Conservation (phyloP, 2,888 invertebrate species). For the Mesorhabditis belari region DNA sequence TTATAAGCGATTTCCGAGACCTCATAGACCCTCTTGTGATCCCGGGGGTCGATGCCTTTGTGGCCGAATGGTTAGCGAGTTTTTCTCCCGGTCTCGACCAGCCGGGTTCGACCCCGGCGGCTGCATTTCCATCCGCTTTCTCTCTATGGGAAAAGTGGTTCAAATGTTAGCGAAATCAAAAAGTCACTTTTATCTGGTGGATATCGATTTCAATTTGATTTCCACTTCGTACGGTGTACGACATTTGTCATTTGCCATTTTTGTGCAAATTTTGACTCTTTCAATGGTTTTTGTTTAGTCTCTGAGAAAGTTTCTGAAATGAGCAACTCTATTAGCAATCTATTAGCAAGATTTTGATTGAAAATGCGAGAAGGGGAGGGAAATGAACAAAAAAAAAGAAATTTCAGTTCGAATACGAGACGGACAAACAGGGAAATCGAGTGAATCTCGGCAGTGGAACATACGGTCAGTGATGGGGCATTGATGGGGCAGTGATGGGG, state of each 20-base stretch:
- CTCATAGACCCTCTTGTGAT: no score
- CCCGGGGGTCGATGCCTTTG: no score
- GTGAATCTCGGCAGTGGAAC: constrained; percentile 68
- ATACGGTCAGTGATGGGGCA: constrained; percentile 4
- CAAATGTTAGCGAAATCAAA: not conserved
- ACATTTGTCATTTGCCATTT: no score
- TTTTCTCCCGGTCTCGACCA: not conserved
- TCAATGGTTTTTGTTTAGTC: no score
- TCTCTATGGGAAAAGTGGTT: not conserved
- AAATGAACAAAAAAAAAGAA: not conserved
- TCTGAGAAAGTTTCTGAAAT: no score
- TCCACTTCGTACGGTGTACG: not conserved
- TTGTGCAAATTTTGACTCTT: no score
- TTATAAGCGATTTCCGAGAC: no score
- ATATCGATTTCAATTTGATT: not conserved
- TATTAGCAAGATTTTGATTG: no score
- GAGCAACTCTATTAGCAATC: no score
- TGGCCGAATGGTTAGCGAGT: not conserved
- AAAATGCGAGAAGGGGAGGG: not conserved
- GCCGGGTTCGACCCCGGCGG: not conserved
- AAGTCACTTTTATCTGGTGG: not conserved
- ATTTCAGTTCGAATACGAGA: constrained; percentile 80
- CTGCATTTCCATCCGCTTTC: not conserved
- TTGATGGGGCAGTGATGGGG: no score
- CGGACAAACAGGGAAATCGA: constrained; percentile 67